phyloP scores from a whole-genome alignment of 2,888 invertebrate species.

The Xestia rhomboidea region DNA sequence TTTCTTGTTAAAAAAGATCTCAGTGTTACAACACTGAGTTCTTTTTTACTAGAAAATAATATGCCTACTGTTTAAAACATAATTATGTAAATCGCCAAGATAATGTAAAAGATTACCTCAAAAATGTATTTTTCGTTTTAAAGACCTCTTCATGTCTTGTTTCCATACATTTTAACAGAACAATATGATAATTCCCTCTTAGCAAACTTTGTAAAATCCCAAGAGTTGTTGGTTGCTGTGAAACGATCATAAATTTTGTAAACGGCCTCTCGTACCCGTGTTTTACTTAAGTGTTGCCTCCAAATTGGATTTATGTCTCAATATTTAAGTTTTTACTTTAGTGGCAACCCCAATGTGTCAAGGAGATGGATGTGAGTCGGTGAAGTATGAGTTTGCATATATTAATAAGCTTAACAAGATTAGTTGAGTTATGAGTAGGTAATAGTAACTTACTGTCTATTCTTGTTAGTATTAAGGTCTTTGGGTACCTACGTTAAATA shows the following conservation, averaged over 20 bases:
- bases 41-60: conserved; percentile 10
- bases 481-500: neutral
- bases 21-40: conserved; percentile 1
- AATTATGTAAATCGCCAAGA: conserved; percentile 45
- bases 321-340: conserved; percentile 74
- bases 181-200: conserved; percentile 30
- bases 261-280: conserved; percentile 60
- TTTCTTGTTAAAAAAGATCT: too few species aligned
- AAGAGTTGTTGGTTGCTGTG: conserved; percentile 33
- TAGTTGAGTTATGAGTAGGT: conserved; percentile 11
- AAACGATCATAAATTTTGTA: conserved; percentile 68
- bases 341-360: conserved; percentile 66
- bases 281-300: conserved; percentile 62
- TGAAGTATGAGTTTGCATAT: conserved; percentile 55
- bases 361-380: conserved; percentile 54
- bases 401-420: conserved; percentile 30
- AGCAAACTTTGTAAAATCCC: conserved; percentile 48
- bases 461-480: neutral
- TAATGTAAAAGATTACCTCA: conserved; percentile 15
- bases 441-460: conserved; percentile 14
- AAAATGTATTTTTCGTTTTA: conserved; percentile 1
- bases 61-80: conserved; percentile 3
- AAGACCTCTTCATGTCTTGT: conserved; percentile 1
- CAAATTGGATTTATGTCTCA: conserved; percentile 74
- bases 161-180: conserved; percentile 26